phyloP scores from a whole-genome alignment of 2,888 invertebrate genomes.

The Schrankia costaestrigalis region DNA sequence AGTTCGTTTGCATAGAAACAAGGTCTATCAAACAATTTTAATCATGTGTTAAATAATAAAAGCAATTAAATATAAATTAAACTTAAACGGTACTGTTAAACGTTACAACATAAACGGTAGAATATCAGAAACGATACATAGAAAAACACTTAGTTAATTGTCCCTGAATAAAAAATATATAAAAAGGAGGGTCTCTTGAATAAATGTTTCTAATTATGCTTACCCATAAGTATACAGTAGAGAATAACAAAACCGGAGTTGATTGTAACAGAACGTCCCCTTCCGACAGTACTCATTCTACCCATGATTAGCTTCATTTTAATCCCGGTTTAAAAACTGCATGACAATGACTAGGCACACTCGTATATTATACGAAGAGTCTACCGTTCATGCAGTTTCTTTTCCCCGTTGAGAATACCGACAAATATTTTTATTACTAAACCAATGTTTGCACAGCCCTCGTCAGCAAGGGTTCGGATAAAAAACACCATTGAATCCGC shows the following conservation, averaged over 20 bases:
- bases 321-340: constrained; percentile 73
- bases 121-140: constrained; percentile 14
- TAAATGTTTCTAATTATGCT: constrained; percentile 37
- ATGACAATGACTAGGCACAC: constrained; percentile 64
- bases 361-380: constrained; percentile 54
- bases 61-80: constrained; percentile 17
- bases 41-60: constrained; percentile 12
- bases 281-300: constrained; percentile 32
- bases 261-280: constrained; percentile 34
- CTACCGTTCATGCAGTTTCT: constrained; percentile 44
- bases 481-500: constrained; percentile 59
- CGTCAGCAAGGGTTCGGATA: constrained; percentile 67
- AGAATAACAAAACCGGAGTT: constrained; percentile 29
- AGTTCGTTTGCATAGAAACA: constrained; percentile 19
- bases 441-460: constrained; percentile 74
- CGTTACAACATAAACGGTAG: constrained; percentile 13
- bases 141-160: constrained; percentile 30
- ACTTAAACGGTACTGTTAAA: constrained; percentile 13
- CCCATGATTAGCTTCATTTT: constrained; percentile 68
- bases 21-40: constrained; percentile 14
- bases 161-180: constrained; percentile 14
- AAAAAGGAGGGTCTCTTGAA: constrained; percentile 20
- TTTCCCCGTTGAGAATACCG: constrained; percentile 60
- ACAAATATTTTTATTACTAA: constrained; percentile 79
- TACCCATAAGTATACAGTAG: constrained; percentile 23